phyloP scores from a whole-genome alignment of 2,113 vertebrate species.

The Chionomys nivalis region DNA sequence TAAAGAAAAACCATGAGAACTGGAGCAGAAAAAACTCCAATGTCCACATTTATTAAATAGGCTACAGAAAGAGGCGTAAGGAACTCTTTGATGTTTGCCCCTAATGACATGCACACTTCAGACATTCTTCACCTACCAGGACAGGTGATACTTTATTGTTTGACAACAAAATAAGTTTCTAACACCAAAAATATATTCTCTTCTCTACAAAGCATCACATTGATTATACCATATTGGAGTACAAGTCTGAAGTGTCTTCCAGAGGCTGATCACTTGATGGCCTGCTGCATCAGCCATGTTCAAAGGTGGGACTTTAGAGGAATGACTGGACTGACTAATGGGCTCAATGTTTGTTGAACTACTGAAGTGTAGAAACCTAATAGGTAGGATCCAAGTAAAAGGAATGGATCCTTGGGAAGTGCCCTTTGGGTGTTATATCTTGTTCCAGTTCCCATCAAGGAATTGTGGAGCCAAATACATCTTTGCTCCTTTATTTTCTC shows the following conservation, averaged over 20 bases:
- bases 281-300: background rate
- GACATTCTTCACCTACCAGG: background rate
- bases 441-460: background rate
- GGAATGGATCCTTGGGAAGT: background rate
- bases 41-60: background rate
- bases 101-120: background rate
- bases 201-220: constrained; percentile 1
- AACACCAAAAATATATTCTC: constrained; percentile 23
- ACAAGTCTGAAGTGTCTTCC: background rate
- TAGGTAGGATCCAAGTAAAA: background rate
- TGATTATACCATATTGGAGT: background rate
- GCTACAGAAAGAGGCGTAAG: background rate
- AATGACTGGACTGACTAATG: background rate
- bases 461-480: background rate
- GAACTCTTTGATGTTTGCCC: background rate
- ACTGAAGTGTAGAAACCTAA: background rate
- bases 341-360: background rate
- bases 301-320: background rate
- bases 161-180: constrained; percentile 46
- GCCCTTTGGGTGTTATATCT: background rate
- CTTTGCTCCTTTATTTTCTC: background rate
- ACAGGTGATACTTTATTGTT: background rate
- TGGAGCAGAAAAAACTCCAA: background rate
- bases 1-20: background rate
- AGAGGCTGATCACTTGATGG: background rate